Evolutionary conservation across 2,797 vertebrate species (phyloP).

Genomic region (Myotis myotis): DNA sequence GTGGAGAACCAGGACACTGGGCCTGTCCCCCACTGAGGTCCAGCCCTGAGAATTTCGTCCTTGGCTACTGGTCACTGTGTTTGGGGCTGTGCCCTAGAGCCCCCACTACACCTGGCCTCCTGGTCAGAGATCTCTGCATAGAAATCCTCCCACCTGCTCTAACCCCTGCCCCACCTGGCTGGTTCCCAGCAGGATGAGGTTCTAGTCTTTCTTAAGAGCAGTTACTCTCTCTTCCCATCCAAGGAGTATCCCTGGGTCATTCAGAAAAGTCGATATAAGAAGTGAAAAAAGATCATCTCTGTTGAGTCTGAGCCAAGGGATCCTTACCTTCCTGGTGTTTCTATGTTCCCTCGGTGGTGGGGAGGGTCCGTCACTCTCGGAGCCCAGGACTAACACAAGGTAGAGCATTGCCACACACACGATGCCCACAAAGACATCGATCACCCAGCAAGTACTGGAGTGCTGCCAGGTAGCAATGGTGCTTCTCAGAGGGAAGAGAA

Average conservation of each 20-base stretch:
- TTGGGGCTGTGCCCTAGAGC: background rate
- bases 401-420: background rate
- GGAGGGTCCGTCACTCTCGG: background rate
- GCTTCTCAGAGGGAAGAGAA: background rate
- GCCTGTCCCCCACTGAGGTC: fast-evolving
- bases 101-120: background rate
- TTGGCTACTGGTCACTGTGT: fast-evolving
- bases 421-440: background rate
- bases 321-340: background rate
- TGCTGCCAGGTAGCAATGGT: fast-evolving
- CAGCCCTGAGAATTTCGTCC: background rate
- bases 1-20: background rate
- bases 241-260: background rate
- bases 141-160: background rate
- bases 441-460: background rate
- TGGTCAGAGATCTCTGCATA: background rate
- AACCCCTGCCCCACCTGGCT: background rate
- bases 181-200: background rate
- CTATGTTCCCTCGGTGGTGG: background rate
- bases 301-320: background rate
- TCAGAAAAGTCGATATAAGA: background rate
- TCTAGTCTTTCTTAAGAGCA: background rate
- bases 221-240: background rate
- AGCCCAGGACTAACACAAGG: background rate
- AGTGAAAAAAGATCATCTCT: background rate